phyloP scores from a whole-genome alignment of 1,140 invertebrate genomes.

The Pseudoatta argentina region DNA sequence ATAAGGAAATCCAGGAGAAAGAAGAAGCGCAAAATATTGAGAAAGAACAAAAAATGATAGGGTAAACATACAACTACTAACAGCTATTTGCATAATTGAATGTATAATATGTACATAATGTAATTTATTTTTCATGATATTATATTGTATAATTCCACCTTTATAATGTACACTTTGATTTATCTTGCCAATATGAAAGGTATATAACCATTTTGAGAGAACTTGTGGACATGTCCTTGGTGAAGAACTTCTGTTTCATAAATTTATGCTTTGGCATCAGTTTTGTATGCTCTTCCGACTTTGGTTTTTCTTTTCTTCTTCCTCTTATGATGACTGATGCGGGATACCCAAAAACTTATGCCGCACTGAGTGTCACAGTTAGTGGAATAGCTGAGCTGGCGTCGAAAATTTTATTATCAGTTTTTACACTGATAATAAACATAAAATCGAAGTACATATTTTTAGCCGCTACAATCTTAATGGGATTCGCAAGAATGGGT shows the following conservation, averaged over 20 bases:
- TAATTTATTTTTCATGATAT: not conserved
- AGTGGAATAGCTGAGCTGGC: slow-evolving; percentile 80
- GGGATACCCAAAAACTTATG: slow-evolving; percentile 79
- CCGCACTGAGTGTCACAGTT: slow-evolving; percentile 80
- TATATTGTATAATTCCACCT: not conserved
- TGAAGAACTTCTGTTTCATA: slow-evolving; percentile 80
- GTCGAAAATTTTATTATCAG: slow-evolving; percentile 79
- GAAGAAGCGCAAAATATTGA: not conserved
- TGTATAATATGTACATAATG: not conserved
- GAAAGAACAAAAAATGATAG: not conserved
- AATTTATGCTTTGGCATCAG: slow-evolving; percentile 82
- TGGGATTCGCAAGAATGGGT: slow-evolving; percentile 82
- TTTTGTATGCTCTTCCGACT: slow-evolving; percentile 82
- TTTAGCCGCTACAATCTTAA: slow-evolving; percentile 81
- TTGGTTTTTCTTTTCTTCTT: slow-evolving; percentile 80
- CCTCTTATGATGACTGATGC: slow-evolving; percentile 82
- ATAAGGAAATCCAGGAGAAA: not conserved
- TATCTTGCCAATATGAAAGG: not conserved
- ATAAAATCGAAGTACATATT: slow-evolving; percentile 81
- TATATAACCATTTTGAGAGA: slow-evolving; percentile 62
- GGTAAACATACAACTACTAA: slow-evolving; percentile 6
- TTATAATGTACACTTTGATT: not conserved
- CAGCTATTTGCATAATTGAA: not conserved
- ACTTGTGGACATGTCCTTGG: slow-evolving; percentile 80
- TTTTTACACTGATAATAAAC: slow-evolving; percentile 80